A percentile compares a stretch with the other conserved stretches of the same genome.
Conservation (phyloP, 2,888 invertebrate species). For the Meliscaeva auricollis region DNA sequence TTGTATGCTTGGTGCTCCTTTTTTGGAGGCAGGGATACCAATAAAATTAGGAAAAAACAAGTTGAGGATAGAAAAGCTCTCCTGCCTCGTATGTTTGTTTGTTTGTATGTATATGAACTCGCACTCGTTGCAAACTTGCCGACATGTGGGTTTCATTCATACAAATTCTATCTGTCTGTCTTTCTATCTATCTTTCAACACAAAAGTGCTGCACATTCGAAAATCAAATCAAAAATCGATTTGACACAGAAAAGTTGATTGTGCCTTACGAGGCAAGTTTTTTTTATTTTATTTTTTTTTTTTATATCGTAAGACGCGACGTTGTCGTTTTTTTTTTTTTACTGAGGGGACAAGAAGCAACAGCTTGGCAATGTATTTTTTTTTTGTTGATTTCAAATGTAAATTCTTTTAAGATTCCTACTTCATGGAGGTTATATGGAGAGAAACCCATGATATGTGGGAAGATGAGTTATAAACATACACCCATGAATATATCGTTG, state of each 20-base stretch:
- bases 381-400: constrained; percentile 20
- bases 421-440: constrained; percentile 15
- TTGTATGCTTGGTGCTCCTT: constrained; percentile 24
- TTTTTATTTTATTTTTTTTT: constrained; percentile 9
- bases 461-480: constrained; percentile 59
- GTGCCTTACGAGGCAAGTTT: constrained; percentile 29
- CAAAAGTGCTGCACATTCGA: constrained; percentile 46
- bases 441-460: constrained; percentile 46
- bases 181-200: not conserved
- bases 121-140: constrained; percentile 11
- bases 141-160: constrained; percentile 21
- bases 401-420: constrained; percentile 57
- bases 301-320: constrained; percentile 55
- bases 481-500: constrained; percentile 17
- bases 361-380: constrained; percentile 49
- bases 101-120: not conserved
- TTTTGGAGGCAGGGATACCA: constrained; percentile 47
- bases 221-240: constrained; percentile 75
- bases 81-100: not conserved
- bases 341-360: constrained; percentile 47
- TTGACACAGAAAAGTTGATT: constrained; percentile 69
- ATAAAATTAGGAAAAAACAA: constrained; percentile 65
- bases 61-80: constrained; percentile 29
- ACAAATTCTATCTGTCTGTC: constrained; percentile 10
- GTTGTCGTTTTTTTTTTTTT: constrained; percentile 39